These are phyloP conservation scores for Hyphantria cunea DNA, from an alignment of 1,140 invertebrate genomes.

Conservation along the genomic window DNA sequence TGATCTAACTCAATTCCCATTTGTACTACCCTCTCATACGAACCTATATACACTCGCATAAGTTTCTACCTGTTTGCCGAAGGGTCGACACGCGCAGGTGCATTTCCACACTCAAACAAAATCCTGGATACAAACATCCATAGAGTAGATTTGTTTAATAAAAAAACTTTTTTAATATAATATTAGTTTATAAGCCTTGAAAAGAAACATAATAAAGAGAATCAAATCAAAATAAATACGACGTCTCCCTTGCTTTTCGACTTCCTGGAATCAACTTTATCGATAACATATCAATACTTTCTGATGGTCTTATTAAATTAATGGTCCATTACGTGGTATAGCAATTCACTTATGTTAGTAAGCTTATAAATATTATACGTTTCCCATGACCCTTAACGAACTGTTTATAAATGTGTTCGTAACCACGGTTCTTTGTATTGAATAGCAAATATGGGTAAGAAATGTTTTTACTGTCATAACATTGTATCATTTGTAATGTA, in stretches of 20 bases:
- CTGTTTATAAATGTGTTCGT: not conserved
- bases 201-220: not conserved
- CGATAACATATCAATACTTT: not conserved
- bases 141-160: not conserved
- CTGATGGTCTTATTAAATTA: constrained; percentile 5
- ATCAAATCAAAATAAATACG: not conserved
- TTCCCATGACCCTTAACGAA: not conserved
- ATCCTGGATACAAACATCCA: constrained; percentile 7
- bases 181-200: too few species aligned
- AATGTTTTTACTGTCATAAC: too few species aligned
- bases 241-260: not conserved
- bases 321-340: constrained; percentile 4
- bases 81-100: constrained; percentile 22
- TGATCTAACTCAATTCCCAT: not conserved
- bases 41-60: not conserved
- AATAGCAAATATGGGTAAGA: too few species aligned
- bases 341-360: not conserved
- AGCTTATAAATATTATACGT: not conserved
- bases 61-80: constrained; percentile 20
- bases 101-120: constrained; percentile 11
- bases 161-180: not conserved
- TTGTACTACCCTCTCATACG: constrained; percentile 11
- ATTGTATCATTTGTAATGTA: too few species aligned
- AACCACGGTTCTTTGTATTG: too few species aligned
- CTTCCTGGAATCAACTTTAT: not conserved